Conservation (phyloP, 1,140 invertebrate species). For the Metaphire vulgaris region DNA sequence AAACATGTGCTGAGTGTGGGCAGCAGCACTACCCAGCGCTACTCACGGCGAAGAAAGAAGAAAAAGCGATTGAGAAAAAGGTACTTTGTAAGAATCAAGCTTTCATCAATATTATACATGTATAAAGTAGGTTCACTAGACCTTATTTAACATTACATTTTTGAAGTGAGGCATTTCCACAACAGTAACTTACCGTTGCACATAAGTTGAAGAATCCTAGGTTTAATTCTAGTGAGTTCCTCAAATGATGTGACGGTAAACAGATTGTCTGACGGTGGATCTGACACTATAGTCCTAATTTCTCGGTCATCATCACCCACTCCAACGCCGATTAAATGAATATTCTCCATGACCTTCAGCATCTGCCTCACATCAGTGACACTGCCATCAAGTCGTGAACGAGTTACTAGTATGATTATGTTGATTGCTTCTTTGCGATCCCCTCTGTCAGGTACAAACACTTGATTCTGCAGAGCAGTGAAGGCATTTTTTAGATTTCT, state of each 20-base stretch:
- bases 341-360: background rate
- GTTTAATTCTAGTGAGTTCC: background rate
- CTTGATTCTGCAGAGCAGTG: background rate
- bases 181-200: too few species aligned
- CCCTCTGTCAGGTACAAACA: background rate
- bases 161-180: too few species aligned
- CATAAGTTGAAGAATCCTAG: background rate
- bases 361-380: background rate
- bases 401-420: background rate
- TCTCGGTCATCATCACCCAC: background rate
- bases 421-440: background rate
- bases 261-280: background rate
- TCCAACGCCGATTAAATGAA: background rate
- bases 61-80: too few species aligned
- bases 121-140: too few species aligned
- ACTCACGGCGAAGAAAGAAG: too few species aligned
- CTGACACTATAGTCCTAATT: background rate
- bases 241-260: background rate
- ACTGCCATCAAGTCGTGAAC: background rate
- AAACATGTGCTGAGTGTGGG: too few species aligned
- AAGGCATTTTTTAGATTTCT: background rate
- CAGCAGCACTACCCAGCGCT: too few species aligned
- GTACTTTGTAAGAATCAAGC: too few species aligned
- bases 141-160: too few species aligned
- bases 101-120: too few species aligned